Evolutionary conservation across 2,113 vertebrate genomes (phyloP), one percentile per base, ranked within the genome.

Genomic region (Vidua macroura): DNA sequence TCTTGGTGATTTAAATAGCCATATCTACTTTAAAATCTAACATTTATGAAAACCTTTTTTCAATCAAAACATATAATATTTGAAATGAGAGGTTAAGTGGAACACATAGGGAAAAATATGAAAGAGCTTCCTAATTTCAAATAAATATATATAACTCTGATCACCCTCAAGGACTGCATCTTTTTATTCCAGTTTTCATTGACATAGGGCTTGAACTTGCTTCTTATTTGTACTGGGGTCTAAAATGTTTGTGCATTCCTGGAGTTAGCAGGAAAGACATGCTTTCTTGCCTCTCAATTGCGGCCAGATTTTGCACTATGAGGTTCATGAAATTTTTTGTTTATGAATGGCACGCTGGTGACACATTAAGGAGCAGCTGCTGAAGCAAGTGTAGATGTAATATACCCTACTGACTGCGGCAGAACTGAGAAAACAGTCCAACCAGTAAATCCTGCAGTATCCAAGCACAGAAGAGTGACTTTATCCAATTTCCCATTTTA

Each of bases 361-460:
- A 74, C 74, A 86, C 81, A 91, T 94, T 86, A 96, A 80, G 72
- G 56, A 94, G 82, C 55, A 95, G 73, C 73, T 90, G 73, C 52
- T 91, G 86, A 75, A 93, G 81, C 86, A 93, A 91, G 86, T 44
- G 83, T 86, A 53, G 91, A 90, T 92, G 69, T 85, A 96, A 92
- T 88, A 86, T 58, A 90, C 84, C 82, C 59, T 83, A 48, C 87
- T 95, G 93, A 85, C 81, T 63, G 51, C 87, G 70, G 51, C 56
- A 94, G 41, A 62, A 70, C 70, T 88, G 91, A 88, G 75, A 58
- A 94, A 95, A 93, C 49, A 95, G 73, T 86, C 78, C 75, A 91
- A 78, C 46, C 69, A 81, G 44, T 90, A 93, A 96, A 96, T 94
- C 72, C 83, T 86, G 41, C 80, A 81, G 86, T 89, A 95, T 81